Evolutionary conservation across 1,140 invertebrate genomes (phyloP).

Genomic region (honey bee (Apis mellifera)): DNA sequence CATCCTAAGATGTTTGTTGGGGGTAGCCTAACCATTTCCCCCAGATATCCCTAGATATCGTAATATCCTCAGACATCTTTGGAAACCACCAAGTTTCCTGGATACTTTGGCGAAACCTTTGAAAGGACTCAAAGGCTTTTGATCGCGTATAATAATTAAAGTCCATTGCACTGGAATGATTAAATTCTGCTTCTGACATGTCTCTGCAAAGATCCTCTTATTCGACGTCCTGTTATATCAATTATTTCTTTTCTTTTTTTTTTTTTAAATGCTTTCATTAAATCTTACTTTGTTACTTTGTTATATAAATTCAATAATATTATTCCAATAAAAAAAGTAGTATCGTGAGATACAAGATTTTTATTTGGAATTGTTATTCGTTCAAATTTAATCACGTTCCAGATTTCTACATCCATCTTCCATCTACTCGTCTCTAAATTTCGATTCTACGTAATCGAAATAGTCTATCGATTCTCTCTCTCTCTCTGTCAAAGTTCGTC

Average conservation of each 20-base stretch:
- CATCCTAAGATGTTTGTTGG: neutral
- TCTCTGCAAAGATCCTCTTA: too few species aligned
- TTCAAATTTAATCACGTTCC: too few species aligned
- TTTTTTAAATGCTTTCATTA: neutral
- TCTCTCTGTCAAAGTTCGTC: neutral
- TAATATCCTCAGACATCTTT: neutral
- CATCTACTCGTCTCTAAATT: neutral
- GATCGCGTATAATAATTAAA: neutral
- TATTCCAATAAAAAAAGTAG: too few species aligned
- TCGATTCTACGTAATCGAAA: neutral
- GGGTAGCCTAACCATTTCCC: neutral
- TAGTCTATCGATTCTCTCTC: too few species aligned
- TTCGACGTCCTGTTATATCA: neutral
- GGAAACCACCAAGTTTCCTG: neutral
- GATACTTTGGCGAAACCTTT: neutral
- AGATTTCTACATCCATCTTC: too few species aligned
- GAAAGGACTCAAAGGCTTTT: neutral
- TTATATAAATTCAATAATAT: too few species aligned
- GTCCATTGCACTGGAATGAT: neutral
- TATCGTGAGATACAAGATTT: too few species aligned
- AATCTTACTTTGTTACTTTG: too few species aligned
- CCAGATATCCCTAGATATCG: neutral
- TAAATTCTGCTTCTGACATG: neutral
- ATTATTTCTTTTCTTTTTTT: neutral
- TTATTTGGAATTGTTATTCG: too few species aligned